Evolutionary conservation across 2,797 vertebrate species (phyloP), one percentile per base, ranked within the genome.

Genomic region (Catamblyrhynchus diadema): DNA sequence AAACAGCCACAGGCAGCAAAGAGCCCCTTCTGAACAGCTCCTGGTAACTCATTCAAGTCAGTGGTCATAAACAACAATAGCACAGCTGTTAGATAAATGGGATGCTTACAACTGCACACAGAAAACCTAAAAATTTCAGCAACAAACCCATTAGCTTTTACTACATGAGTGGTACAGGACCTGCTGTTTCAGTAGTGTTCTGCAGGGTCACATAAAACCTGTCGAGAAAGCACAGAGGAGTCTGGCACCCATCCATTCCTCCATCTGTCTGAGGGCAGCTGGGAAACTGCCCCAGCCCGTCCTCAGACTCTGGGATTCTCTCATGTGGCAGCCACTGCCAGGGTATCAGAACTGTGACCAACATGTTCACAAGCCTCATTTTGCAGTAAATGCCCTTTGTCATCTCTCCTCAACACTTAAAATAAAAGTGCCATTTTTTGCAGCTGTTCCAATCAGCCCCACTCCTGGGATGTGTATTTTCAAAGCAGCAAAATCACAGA

Each of bases 1-100:
- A 93, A 94, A 78, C 78, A 91, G 54, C 47, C 66, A 79, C 4
- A 61, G 62, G 51, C 4, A 0, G 62, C 85, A 91, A 72, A 96
- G 73, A 93, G 72, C 51, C 66, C 87, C 77, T 81, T 91, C 88
- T 93, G 90, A 91, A 71, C 75, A 81, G 72, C 66, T 95, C 59
- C 88, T 91, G 93, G 85, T 96, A 93, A 90, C 82, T 91, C 85
- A 84, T 95, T 96, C 82, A 94, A 94, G 93, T 83, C 87, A 88
- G 65, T 45, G 69, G 91, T 78, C 95, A 81, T 79, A 88, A 91
- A 93, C 90, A 95, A 94, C 93, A 94, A 91, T 44, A 85, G 94
- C 81, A 85, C 96, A 96, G 95, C 94, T 96, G 93, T 95, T 78
- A 81, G 79, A 95, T 90, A 95, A 94, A 90, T 69, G 80, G 73